phyloP scores from a whole-genome alignment of 2,888 invertebrate genomes.

The Tinea pellionella region DNA sequence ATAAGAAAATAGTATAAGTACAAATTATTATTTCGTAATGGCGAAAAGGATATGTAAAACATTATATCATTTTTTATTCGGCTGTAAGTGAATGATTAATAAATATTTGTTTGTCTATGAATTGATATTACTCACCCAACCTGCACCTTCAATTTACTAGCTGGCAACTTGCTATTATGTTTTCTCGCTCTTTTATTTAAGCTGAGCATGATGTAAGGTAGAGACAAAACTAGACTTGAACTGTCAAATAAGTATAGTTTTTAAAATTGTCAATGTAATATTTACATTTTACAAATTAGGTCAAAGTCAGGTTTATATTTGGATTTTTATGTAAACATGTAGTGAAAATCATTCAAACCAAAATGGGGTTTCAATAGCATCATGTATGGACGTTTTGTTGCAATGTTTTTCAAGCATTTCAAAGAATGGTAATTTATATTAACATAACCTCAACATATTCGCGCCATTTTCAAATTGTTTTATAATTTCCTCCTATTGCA shows the following conservation, averaged over 20 bases:
- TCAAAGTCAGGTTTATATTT: background rate
- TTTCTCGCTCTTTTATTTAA: too few species aligned
- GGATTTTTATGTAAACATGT: background rate
- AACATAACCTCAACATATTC: background rate
- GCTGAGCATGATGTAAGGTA: too few species aligned
- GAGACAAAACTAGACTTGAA: too few species aligned
- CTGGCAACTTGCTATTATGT: too few species aligned
- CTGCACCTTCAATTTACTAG: too few species aligned
- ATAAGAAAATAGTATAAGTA: too few species aligned
- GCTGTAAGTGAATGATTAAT: too few species aligned
- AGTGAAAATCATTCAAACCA: background rate
- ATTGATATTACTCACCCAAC: too few species aligned
- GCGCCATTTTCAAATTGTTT: constrained; percentile 1
- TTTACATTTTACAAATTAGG: background rate
- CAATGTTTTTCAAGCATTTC: background rate
- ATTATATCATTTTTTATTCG: too few species aligned
- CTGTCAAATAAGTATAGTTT: background rate
- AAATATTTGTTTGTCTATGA: too few species aligned
- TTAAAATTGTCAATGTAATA: background rate
- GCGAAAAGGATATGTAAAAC: too few species aligned
- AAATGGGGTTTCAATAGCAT: background rate
- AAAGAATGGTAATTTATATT: background rate
- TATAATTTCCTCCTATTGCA: background rate
- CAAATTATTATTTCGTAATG: too few species aligned
- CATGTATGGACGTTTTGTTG: background rate